phyloP scores from a whole-genome alignment of 2,888 invertebrate species.

The Amiota mariae region DNA sequence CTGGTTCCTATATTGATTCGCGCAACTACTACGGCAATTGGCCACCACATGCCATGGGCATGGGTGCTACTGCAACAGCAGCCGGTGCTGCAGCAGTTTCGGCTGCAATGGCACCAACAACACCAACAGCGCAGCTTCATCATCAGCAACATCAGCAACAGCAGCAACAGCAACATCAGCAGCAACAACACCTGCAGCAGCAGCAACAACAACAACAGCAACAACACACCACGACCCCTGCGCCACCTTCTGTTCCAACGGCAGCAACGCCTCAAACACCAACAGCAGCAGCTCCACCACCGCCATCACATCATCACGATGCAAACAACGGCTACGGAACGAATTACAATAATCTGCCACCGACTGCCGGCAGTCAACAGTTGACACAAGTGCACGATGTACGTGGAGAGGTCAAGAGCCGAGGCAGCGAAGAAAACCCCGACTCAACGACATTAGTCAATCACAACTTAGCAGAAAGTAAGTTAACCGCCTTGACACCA shows the following conservation, averaged over 20 bases:
- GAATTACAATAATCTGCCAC: slow-evolving; percentile 32
- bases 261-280: slow-evolving; percentile 29
- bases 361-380: slow-evolving; percentile 60
- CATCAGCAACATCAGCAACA: slow-evolving; percentile 72
- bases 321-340: slow-evolving; percentile 54
- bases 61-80: slow-evolving; percentile 40
- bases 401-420: slow-evolving; percentile 70
- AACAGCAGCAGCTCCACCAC: slow-evolving; percentile 38
- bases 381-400: slow-evolving; percentile 61
- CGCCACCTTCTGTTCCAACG: slow-evolving; percentile 45
- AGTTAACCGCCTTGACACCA: slow-evolving; percentile 73
- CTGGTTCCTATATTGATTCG: slow-evolving; percentile 76
- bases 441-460: slow-evolving; percentile 81
- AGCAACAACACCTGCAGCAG: slow-evolving; percentile 38
- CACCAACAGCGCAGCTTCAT: slow-evolving; percentile 57
- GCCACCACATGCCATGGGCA: slow-evolving; percentile 75
- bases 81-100: slow-evolving; percentile 40
- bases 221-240: slow-evolving; percentile 39
- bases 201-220: slow-evolving; percentile 39
- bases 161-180: slow-evolving; percentile 52
- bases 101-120: slow-evolving; percentile 37
- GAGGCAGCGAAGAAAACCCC: slow-evolving; percentile 80
- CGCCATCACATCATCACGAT: slow-evolving; percentile 57
- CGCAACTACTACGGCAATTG: slow-evolving; percentile 79
- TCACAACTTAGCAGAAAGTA: slow-evolving; percentile 74